phyloP scores from a whole-genome alignment of 2,797 vertebrate species.

The Oceanodroma leucorhoa region DNA sequence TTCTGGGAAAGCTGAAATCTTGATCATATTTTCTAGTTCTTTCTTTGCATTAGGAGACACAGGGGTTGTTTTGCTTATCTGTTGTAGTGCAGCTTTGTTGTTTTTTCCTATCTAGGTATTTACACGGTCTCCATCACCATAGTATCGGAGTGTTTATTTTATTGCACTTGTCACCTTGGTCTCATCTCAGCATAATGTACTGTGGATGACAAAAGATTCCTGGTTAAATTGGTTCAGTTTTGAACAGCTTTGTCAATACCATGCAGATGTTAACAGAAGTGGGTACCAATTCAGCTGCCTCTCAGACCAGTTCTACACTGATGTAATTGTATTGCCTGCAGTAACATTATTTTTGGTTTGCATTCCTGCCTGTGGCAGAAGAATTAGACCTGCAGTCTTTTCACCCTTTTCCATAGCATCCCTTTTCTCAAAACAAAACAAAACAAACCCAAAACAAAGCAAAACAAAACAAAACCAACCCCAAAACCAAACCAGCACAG shows the following conservation, averaged over 20 bases:
- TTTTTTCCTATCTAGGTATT: background rate
- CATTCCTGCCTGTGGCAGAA: constrained; percentile 3
- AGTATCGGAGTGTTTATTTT: constrained; percentile 28
- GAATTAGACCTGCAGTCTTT: constrained; percentile 5
- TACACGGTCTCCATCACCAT: constrained; percentile 27
- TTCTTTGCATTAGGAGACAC: constrained; percentile 1
- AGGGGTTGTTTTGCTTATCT: constrained; percentile 19
- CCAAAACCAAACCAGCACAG: background rate
- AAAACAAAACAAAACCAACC: background rate
- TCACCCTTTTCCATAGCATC: background rate
- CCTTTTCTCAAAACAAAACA: background rate
- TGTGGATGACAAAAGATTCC: constrained; percentile 17
- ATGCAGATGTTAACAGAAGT: background rate
- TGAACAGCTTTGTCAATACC: background rate
- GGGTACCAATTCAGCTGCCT: background rate
- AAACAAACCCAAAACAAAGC: background rate
- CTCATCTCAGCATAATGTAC: constrained; percentile 29
- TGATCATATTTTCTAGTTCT: constrained; percentile 8
- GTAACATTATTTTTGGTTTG: background rate
- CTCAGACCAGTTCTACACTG: background rate
- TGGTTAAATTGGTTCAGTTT: constrained; percentile 6
- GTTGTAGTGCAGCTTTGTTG: background rate
- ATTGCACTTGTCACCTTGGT: constrained; percentile 49
- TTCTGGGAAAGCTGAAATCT: constrained; percentile 31
- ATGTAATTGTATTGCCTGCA: constrained; percentile 2